Evolutionary conservation across 1,140 invertebrate genomes (phyloP).

Genomic region (Thaumetopoea pityocampa): DNA sequence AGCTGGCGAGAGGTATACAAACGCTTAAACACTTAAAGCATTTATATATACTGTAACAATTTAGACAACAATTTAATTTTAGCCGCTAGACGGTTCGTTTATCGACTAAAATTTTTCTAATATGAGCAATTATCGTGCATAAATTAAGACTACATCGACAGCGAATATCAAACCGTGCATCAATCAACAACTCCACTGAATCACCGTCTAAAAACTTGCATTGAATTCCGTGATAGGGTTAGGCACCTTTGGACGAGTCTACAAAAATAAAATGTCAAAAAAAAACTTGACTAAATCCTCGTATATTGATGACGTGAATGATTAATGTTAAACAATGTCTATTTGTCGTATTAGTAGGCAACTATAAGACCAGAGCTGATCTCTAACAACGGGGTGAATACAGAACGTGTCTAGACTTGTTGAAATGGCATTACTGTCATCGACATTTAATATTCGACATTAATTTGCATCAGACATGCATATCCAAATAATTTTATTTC

Average conservation of each 20-base stretch:
- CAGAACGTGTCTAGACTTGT: constrained; percentile 47
- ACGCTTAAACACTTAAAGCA: neutral
- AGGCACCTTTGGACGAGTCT: constrained; percentile 29
- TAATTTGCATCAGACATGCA: constrained; percentile 28
- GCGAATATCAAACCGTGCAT: constrained; percentile 14
- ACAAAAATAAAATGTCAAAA: constrained; percentile 30
- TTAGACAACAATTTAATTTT: constrained; percentile 2
- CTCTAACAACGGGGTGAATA: constrained; percentile 17
- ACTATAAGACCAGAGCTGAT: constrained; percentile 43
- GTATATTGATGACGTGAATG: constrained; percentile 47
- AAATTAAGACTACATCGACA: constrained; percentile 15
- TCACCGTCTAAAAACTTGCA: constrained; percentile 35
- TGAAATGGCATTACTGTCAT: constrained; percentile 19
- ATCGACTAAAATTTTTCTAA: constrained; percentile 10
- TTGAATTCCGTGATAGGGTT: constrained; percentile 28
- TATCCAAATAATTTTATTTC: constrained; percentile 46
- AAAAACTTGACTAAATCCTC: constrained; percentile 24
- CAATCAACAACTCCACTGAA: constrained; percentile 31
- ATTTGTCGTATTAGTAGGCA: constrained; percentile 43
- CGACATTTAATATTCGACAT: constrained; percentile 17
- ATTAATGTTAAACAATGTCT: constrained; percentile 52
- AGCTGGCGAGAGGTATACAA: constrained; percentile 1
- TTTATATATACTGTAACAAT: neutral
- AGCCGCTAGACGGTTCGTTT: constrained; percentile 8
- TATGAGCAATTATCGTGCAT: constrained; percentile 18